phyloP scores from a whole-genome alignment of 1,140 invertebrate species.

The Drosophila eugracilis region DNA sequence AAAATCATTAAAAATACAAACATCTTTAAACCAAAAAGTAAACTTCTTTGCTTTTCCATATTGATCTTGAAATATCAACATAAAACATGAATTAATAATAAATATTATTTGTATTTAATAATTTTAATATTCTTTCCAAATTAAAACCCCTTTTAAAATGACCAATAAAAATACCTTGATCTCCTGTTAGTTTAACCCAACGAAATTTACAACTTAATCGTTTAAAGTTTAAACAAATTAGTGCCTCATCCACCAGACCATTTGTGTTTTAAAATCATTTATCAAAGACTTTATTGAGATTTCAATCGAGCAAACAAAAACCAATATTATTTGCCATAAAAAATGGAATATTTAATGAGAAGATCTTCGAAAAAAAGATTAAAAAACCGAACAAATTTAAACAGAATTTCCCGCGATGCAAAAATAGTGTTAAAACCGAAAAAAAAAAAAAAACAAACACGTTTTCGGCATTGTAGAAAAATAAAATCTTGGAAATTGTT shows the following conservation, averaged over 20 bases:
- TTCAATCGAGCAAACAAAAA: slow-evolving; percentile 25
- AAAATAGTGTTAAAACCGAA: slow-evolving; percentile 25
- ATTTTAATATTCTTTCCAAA: too few relatives aligned
- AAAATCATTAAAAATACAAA: too few relatives aligned
- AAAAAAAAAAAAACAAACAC: slow-evolving; percentile 44
- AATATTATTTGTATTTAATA: too few relatives aligned
- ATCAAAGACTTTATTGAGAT: slow-evolving; percentile 29
- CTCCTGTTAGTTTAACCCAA: neutral
- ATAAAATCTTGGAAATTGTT: slow-evolving; percentile 35
- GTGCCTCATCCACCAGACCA: slow-evolving; percentile 15
- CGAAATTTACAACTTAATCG: slow-evolving; percentile 30
- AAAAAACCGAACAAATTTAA: slow-evolving; percentile 21
- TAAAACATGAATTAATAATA: too few relatives aligned
- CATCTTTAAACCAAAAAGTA: too few relatives aligned
- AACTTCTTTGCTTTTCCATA: too few relatives aligned
- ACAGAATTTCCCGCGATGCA: slow-evolving; percentile 56
- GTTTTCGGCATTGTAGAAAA: slow-evolving; percentile 47
- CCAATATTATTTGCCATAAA: slow-evolving; percentile 13
- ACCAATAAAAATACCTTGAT: neutral
- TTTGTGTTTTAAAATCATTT: slow-evolving; percentile 30
- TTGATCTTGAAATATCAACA: too few relatives aligned
- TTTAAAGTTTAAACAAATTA: slow-evolving; percentile 26
- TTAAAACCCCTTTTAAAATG: neutral
- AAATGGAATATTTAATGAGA: slow-evolving; percentile 38
- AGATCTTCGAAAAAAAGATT: slow-evolving; percentile 19